Percentiles rank a stretch among this genome's conserved stretches.
Conservation (phyloP, 2,797 vertebrate genomes). For the Crenuchus spilurus region DNA sequence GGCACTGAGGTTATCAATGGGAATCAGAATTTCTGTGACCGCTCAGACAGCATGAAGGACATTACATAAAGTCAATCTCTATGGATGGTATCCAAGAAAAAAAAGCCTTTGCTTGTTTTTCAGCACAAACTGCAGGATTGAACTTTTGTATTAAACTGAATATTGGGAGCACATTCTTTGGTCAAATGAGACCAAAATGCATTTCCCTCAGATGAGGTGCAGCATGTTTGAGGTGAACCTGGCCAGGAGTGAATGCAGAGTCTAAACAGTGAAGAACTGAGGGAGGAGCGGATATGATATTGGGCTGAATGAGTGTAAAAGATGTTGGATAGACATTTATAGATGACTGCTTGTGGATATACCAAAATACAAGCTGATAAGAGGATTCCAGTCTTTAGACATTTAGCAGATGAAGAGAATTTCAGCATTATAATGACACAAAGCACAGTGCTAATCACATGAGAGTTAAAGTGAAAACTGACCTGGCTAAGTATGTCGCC, state of each 20-base stretch:
- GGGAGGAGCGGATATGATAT: too few relatives aligned
- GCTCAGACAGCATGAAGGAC: background rate
- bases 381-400: too few relatives aligned
- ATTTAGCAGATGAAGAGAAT: background rate
- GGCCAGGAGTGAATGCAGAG: too few relatives aligned
- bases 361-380: too few relatives aligned
- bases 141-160: background rate
- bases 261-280: too few relatives aligned
- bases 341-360: too few relatives aligned
- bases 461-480: background rate
- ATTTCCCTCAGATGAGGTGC: background rate
- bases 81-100: background rate
- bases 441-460: background rate
- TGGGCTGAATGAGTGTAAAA: too few relatives aligned
- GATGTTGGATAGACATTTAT: too few relatives aligned
- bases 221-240: conserved; percentile 9
- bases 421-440: background rate
- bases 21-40: background rate
- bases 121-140: background rate
- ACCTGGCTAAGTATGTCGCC: background rate
- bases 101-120: background rate
- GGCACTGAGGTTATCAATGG: background rate
- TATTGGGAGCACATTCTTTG: background rate
- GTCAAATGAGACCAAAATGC: background rate
- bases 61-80: background rate